Conservation (phyloP, 2,888 invertebrate species). For the Nomada fucata region DNA sequence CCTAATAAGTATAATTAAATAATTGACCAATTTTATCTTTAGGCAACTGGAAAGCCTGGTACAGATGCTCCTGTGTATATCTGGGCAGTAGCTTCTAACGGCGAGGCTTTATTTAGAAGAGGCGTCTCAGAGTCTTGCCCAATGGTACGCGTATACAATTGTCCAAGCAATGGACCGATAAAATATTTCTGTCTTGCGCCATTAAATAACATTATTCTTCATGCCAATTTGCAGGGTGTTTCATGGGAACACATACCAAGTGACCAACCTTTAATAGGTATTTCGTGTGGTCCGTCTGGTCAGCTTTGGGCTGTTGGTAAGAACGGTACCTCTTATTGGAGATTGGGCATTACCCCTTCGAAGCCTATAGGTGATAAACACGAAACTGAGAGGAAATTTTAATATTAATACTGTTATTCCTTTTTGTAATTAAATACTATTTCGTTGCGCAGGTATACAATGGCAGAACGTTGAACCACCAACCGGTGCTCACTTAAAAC, state of each 20-base stretch:
- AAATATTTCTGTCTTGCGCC: slow-evolving; percentile 16
- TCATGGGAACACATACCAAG: slow-evolving; percentile 93
- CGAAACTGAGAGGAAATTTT: neutral
- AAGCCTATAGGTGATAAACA: slow-evolving; percentile 86
- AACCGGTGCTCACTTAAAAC: slow-evolving; percentile 88
- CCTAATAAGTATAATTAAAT: slow-evolving; percentile 4
- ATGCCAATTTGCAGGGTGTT: slow-evolving; percentile 86
- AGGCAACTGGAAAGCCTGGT: slow-evolving; percentile 84
- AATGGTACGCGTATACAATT: slow-evolving; percentile 85
- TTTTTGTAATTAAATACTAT: neutral
- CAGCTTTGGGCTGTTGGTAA: slow-evolving; percentile 94
- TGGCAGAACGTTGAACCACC: slow-evolving; percentile 94
- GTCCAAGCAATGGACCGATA: neutral
- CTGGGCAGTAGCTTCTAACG: slow-evolving; percentile 94
- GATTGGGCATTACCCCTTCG: slow-evolving; percentile 89
- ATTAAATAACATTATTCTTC: slow-evolving; percentile 1
- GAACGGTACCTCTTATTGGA: slow-evolving; percentile 93
- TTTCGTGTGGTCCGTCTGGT: slow-evolving; percentile 89
- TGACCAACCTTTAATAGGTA: slow-evolving; percentile 91
- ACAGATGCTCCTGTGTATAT: slow-evolving; percentile 86
- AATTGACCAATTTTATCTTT: slow-evolving; percentile 58
- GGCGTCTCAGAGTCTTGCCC: slow-evolving; percentile 91
- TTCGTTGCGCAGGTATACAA: slow-evolving; percentile 85
- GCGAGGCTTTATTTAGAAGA: slow-evolving; percentile 93
- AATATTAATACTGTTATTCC: neutral